Conservation (phyloP, 2,888 invertebrate genomes). For the Anagyrus pseudococci region DNA sequence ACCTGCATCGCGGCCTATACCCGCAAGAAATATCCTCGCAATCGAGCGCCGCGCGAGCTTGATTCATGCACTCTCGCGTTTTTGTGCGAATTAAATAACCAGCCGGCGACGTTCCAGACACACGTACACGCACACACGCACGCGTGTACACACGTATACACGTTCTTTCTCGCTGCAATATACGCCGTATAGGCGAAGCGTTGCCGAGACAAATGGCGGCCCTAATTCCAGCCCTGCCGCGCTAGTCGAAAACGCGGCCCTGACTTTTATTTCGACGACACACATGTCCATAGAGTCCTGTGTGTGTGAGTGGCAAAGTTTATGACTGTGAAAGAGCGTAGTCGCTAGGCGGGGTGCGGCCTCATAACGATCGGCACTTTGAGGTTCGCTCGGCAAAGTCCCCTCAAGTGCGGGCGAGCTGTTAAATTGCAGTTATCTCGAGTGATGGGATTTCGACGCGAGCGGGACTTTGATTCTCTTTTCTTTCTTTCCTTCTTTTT, state of each 20-base stretch:
- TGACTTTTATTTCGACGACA: slow-evolving; percentile 55
- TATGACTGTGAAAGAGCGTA: background rate
- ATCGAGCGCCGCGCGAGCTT: slow-evolving; percentile 21
- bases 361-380: too few relatives aligned
- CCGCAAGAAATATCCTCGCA: slow-evolving; percentile 27
- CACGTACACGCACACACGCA: background rate
- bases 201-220: slow-evolving; percentile 55
- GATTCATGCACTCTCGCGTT: slow-evolving; percentile 30
- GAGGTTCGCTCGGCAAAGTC: slow-evolving; percentile 6
- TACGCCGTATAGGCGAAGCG: slow-evolving; percentile 51
- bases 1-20: too few relatives aligned
- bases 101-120: slow-evolving; percentile 20
- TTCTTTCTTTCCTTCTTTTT: too few relatives aligned
- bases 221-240: slow-evolving; percentile 57
- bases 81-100: slow-evolving; percentile 54
- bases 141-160: too few relatives aligned
- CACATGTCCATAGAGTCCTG: too few relatives aligned
- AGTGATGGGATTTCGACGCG: slow-evolving; percentile 30
- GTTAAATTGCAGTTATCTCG: slow-evolving; percentile 36
- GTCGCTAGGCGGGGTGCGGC: slow-evolving; percentile 1
- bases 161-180: slow-evolving; percentile 44
- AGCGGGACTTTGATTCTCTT: too few relatives aligned
- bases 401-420: slow-evolving; percentile 7
- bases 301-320: too few relatives aligned
- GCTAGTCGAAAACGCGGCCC: slow-evolving; percentile 49